Evolutionary conservation across 2,888 invertebrate species (phyloP).

Genomic region (Caenorhabditis sp.): DNA sequence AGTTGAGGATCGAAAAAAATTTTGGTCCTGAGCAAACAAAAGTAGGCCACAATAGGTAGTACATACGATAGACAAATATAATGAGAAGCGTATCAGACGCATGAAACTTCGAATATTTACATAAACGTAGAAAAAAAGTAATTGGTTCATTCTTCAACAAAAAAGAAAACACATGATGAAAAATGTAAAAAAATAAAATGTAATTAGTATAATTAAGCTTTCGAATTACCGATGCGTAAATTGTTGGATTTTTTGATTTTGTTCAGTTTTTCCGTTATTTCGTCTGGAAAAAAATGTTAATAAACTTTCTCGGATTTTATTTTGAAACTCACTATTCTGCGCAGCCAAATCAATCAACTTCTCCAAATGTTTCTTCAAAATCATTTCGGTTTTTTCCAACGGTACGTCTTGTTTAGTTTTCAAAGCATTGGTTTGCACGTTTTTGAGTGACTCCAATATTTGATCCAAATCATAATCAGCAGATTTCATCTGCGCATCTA

Average conservation of each 20-base stretch:
- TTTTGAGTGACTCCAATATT: slow-evolving; percentile 20
- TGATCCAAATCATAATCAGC: slow-evolving; percentile 42
- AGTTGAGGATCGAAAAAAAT: no score
- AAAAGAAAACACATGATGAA: background rate
- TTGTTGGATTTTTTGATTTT: slow-evolving; percentile 26
- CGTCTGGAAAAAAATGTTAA: slow-evolving; percentile 23
- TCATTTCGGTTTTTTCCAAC: slow-evolving; percentile 36
- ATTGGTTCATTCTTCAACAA: background rate
- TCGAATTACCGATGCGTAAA: slow-evolving; percentile 15
- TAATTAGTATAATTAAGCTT: slow-evolving; percentile 10
- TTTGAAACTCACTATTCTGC: slow-evolving; percentile 20
- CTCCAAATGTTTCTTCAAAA: slow-evolving; percentile 40
- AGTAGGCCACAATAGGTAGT: no score
- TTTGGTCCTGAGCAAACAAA: no score
- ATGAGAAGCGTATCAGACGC: background rate
- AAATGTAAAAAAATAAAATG: background rate
- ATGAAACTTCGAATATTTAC: background rate
- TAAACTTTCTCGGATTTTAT: no score
- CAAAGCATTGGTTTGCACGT: slow-evolving; percentile 16
- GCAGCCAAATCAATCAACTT: slow-evolving; percentile 29
- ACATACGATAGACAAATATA: no score
- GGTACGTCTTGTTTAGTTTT: slow-evolving; percentile 24
- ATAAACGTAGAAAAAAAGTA: background rate
- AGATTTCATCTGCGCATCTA: slow-evolving; percentile 39
- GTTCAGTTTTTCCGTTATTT: slow-evolving; percentile 19